These are phyloP conservation scores for Girardinichthys multiradiatus DNA, from an alignment of 2,113 vertebrate genomes.

Conservation along the genomic window DNA sequence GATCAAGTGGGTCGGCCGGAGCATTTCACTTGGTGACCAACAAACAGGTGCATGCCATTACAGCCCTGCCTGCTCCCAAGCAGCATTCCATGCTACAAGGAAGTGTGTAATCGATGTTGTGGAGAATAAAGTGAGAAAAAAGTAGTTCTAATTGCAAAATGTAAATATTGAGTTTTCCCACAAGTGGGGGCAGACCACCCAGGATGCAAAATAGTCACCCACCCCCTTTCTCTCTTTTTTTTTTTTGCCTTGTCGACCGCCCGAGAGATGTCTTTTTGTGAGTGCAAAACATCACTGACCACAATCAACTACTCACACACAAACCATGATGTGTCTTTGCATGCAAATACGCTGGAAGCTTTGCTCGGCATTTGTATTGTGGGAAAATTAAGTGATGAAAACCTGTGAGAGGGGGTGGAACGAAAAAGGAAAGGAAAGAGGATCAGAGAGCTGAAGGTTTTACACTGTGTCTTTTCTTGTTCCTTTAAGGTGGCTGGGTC, in stretches of 20 bases:
- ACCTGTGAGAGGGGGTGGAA: conserved; percentile 27
- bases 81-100: conserved; percentile 63
- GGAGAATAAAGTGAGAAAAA: conserved; percentile 83
- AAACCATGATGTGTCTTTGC: conserved; percentile 70
- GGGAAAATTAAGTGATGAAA: conserved; percentile 69
- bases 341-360: conserved; percentile 72
- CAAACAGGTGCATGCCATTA: conserved; percentile 79
- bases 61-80: conserved; percentile 27
- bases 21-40: conserved; percentile 46
- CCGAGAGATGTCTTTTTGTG: conserved; percentile 78
- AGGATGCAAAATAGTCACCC: conserved; percentile 84
- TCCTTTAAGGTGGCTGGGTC: conserved; percentile 54
- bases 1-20: conserved; percentile 28
- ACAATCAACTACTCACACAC: conserved; percentile 70
- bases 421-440: conserved; percentile 23
- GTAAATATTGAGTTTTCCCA: conserved; percentile 90
- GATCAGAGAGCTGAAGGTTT: conserved; percentile 25
- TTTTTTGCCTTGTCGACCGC: conserved; percentile 75
- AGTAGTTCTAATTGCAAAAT: conserved; percentile 86
- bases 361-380: conserved; percentile 63
- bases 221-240: conserved; percentile 71
- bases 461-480: conserved; percentile 40
- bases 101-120: conserved; percentile 78
- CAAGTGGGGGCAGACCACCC: conserved; percentile 86
- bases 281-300: conserved; percentile 76